Percentiles rank a stretch among this genome's conserved stretches.
These are phyloP conservation scores for Microcebus jonahi DNA, from an alignment of 2,113 vertebrate genomes.

Conservation along the genomic window DNA sequence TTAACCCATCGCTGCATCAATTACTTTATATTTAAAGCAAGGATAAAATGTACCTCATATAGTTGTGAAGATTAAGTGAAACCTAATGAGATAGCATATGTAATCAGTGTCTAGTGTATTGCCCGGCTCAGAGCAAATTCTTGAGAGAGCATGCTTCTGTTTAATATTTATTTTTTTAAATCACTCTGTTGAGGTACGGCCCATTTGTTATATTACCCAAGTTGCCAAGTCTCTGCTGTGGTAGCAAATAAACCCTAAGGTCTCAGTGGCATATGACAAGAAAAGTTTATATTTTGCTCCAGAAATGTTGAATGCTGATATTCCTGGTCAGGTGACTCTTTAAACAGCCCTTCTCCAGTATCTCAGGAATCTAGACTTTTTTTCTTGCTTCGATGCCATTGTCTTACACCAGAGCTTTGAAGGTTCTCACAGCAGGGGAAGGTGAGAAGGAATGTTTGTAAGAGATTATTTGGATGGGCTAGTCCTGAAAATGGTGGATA, in stretches of 20 bases:
- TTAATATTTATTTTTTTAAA: neutral
- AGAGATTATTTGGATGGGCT: neutral
- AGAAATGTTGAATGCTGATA: neutral
- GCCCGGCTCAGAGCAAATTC: neutral
- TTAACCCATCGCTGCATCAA: neutral
- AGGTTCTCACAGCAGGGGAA: neutral
- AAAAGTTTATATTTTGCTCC: neutral
- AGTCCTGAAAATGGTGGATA: neutral
- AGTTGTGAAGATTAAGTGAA: neutral
- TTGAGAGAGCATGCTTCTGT: fast-evolving
- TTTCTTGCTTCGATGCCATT: neutral
- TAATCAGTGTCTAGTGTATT: neutral
- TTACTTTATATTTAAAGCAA: neutral
- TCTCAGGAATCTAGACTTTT: neutral
- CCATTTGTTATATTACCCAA: neutral
- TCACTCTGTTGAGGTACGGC: neutral
- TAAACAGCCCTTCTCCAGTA: neutral
- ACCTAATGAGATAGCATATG: neutral
- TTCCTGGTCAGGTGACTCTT: neutral
- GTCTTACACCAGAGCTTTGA: neutral
- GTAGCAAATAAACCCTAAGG: neutral
- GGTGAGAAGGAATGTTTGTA: neutral
- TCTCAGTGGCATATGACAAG: neutral
- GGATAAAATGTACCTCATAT: neutral
- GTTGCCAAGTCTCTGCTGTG: neutral